A percentile compares a stretch with the other conserved stretches of the same genome.
phyloP scores from a whole-genome alignment of 2,113 vertebrate species.

The Stigmatopora argus region DNA sequence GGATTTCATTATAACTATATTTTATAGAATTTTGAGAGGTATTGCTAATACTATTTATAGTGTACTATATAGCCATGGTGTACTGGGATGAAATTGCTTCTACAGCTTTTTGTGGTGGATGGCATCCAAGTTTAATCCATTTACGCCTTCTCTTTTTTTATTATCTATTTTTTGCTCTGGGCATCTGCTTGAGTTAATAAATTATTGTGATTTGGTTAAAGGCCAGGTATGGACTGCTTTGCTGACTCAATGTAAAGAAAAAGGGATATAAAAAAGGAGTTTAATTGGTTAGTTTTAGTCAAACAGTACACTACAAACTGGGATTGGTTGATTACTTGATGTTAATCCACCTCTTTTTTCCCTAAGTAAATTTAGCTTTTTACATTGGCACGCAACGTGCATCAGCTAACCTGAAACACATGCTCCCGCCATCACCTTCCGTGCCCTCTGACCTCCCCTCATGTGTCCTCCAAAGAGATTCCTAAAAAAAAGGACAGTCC shows the following conservation, averaged over 20 bases:
- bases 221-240: constrained; percentile 31
- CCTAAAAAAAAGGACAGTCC: constrained; percentile 1
- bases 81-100: not conserved
- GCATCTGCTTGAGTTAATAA: constrained; percentile 61
- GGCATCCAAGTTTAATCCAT: constrained; percentile 29
- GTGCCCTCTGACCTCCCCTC: constrained; percentile 22
- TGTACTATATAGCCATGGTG: not conserved
- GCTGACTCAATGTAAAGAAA: constrained; percentile 63
- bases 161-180: constrained; percentile 21
- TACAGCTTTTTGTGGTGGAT: constrained; percentile 4
- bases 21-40: not conserved
- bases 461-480: constrained; percentile 26
- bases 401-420: constrained; percentile 26
- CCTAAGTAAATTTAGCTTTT: not conserved
- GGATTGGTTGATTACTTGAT: not conserved
- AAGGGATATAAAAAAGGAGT: constrained; percentile 30
- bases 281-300: no score
- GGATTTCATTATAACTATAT: not conserved
- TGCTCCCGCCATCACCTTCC: constrained; percentile 3
- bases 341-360: constrained; percentile 22
- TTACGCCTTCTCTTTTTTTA: constrained; percentile 28
- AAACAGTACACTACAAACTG: no score
- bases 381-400: not conserved
- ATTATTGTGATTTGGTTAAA: constrained; percentile 60
- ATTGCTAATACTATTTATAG: not conserved